A percentile compares a stretch with the other conserved stretches of the same genome.
These are phyloP conservation scores for Sminthopsis crassicaudata DNA, from an alignment of 2,113 vertebrate species.

Conservation along the genomic window DNA sequence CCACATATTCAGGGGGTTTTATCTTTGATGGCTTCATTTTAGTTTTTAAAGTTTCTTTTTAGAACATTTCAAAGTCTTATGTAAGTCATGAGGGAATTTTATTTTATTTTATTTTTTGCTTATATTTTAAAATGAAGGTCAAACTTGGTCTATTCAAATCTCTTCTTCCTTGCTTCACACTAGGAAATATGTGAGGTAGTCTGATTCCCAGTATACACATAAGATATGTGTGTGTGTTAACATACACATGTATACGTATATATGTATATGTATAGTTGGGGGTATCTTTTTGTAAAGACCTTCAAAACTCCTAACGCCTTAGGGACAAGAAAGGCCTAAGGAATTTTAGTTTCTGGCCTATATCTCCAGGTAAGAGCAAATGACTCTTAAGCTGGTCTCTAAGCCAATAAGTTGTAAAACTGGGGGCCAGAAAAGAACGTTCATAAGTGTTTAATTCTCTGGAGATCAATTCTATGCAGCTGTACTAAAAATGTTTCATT, in stretches of 20 bases:
- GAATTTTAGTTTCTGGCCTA: slow-evolving; percentile 55
- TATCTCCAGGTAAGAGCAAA: slow-evolving; percentile 64
- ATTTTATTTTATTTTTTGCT: slow-evolving; percentile 41
- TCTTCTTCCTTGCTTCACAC: slow-evolving; percentile 54
- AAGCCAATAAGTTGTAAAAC: slow-evolving; percentile 65
- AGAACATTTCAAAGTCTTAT: slow-evolving; percentile 70
- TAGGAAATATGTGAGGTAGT: slow-evolving; percentile 23
- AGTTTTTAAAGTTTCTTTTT: slow-evolving; percentile 65
- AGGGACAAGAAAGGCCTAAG: slow-evolving; percentile 47
- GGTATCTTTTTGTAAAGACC: slow-evolving; percentile 61
- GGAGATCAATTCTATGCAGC: slow-evolving; percentile 77
- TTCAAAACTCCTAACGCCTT: slow-evolving; percentile 60
- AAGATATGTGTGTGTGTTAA: not conserved
- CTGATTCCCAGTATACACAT: slow-evolving; percentile 37
- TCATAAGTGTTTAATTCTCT: slow-evolving; percentile 49
- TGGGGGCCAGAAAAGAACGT: slow-evolving; percentile 69
- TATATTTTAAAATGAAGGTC: slow-evolving; percentile 68
- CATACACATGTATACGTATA: not conserved
- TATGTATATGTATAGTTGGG: slow-evolving; percentile 41
- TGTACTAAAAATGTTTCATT: slow-evolving; percentile 70
- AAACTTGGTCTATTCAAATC: slow-evolving; percentile 46
- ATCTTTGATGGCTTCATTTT: slow-evolving; percentile 66
- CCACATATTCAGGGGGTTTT: slow-evolving; percentile 60
- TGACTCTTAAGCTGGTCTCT: slow-evolving; percentile 69
- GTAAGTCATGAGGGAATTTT: slow-evolving; percentile 50